Conservation (phyloP, 2,888 invertebrate genomes). For the Lasioglossum calceatum region DNA sequence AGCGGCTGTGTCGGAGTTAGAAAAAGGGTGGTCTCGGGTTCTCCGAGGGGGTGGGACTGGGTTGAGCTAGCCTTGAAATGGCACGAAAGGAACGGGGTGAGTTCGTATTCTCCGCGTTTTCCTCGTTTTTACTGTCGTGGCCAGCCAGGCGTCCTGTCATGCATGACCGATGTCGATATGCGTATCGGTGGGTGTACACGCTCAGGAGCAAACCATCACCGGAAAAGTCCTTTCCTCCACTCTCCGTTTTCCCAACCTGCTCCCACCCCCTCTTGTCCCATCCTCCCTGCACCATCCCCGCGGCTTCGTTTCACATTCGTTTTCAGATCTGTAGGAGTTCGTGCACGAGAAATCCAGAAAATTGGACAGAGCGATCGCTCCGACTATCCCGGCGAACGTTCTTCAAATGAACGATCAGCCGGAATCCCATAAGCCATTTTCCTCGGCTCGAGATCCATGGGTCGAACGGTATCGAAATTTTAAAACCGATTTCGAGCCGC, state of each 20-base stretch:
- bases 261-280: constrained; percentile 14
- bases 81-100: constrained; percentile 63
- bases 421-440: constrained; percentile 67
- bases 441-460: constrained; percentile 51
- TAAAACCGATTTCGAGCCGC: constrained; percentile 20
- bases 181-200: constrained; percentile 74
- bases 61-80: constrained; percentile 54
- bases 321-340: constrained; percentile 66
- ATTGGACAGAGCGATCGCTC: constrained; percentile 74
- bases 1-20: background rate
- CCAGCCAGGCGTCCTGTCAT: constrained; percentile 83
- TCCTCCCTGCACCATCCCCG: background rate
- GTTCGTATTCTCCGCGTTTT: constrained; percentile 67
- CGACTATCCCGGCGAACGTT: constrained; percentile 65
- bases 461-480: constrained; percentile 58
- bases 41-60: background rate
- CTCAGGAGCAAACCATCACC: constrained; percentile 73
- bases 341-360: constrained; percentile 75
- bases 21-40: background rate
- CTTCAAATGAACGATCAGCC: constrained; percentile 73
- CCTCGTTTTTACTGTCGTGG: constrained; percentile 82
- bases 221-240: constrained; percentile 62
- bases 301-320: constrained; percentile 65
- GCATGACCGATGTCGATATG: constrained; percentile 83
- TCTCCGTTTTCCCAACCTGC: background rate